Percentiles rank a stretch among this genome's conserved stretches.
Evolutionary conservation across 2,113 vertebrate genomes (phyloP).

Genomic region (Oryzias melastigma): DNA sequence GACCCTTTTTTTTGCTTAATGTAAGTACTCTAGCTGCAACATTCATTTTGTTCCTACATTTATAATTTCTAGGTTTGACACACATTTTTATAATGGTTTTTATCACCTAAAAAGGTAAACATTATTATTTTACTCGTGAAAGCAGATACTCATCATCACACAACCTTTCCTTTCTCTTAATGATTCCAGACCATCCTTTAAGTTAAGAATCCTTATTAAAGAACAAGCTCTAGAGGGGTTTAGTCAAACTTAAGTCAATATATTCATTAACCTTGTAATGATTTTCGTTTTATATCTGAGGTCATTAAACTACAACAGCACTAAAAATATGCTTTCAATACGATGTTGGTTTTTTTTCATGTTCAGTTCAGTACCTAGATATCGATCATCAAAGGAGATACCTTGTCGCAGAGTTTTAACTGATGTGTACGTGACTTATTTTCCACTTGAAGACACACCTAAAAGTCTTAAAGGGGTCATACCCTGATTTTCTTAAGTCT

Average conservation of each 20-base stretch:
- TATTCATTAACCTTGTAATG: constrained; percentile 36
- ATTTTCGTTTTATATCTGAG: constrained; percentile 17
- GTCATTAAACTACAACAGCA: constrained; percentile 6
- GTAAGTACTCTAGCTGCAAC: background rate
- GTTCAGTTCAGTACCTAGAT: background rate
- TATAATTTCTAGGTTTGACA: background rate
- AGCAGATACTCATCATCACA: constrained; percentile 15
- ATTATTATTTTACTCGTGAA: constrained; percentile 8
- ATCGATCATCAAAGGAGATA: too few relatives aligned
- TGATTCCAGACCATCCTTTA: constrained; percentile 33
- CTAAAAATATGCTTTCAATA: background rate
- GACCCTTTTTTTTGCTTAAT: background rate
- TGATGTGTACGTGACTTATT: too few relatives aligned
- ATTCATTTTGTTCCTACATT: constrained; percentile 1
- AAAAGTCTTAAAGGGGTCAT: too few relatives aligned
- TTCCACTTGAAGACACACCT: too few relatives aligned
- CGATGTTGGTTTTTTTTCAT: background rate
- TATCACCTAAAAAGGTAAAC: constrained; percentile 3
- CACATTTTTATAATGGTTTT: background rate
- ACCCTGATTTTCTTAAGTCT: too few relatives aligned
- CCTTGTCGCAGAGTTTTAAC: too few relatives aligned
- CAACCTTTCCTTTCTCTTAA: constrained; percentile 39
- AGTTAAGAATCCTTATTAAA: constrained; percentile 41
- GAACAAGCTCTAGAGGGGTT: constrained; percentile 47
- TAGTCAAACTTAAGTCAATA: constrained; percentile 34